These are phyloP conservation scores for Siniperca knerii DNA, from an alignment of 2,113 vertebrate species.

Conservation along the genomic window DNA sequence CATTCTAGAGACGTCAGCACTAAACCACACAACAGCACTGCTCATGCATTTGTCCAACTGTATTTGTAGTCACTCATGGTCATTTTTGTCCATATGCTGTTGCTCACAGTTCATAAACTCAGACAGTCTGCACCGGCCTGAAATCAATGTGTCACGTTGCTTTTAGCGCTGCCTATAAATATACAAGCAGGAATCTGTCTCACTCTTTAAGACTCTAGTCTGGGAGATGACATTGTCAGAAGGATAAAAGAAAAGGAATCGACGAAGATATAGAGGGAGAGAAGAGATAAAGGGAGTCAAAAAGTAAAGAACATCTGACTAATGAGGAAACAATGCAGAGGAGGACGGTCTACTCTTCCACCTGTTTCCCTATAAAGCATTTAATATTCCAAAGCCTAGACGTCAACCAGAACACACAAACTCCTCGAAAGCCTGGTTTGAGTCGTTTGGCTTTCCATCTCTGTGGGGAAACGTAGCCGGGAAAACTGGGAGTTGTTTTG, in stretches of 20 bases:
- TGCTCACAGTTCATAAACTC: slow-evolving; percentile 59
- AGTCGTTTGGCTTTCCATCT: slow-evolving; percentile 40
- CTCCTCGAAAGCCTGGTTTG: background rate
- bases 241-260: slow-evolving; percentile 38
- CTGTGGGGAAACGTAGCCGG: slow-evolving; percentile 3
- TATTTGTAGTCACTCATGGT: slow-evolving; percentile 29
- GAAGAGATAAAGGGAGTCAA: slow-evolving; percentile 40
- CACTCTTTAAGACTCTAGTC: slow-evolving; percentile 21
- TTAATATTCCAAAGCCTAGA: slow-evolving; percentile 25
- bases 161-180: slow-evolving; percentile 55
- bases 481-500: slow-evolving; percentile 49
- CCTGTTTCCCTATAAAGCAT: slow-evolving; percentile 15
- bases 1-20: slow-evolving; percentile 43
- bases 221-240: slow-evolving; percentile 31
- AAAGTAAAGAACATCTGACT: slow-evolving; percentile 39
- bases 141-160: slow-evolving; percentile 63
- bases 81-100: slow-evolving; percentile 48
- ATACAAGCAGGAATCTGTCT: slow-evolving; percentile 41
- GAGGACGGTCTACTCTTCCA: background rate
- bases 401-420: slow-evolving; percentile 1
- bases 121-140: slow-evolving; percentile 63
- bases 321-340: slow-evolving; percentile 25
- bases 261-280: slow-evolving; percentile 20
- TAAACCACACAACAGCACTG: slow-evolving; percentile 22
- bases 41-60: slow-evolving; percentile 29